phyloP scores from a whole-genome alignment of 2,888 invertebrate species.

The Tetanocera ferruginea region DNA sequence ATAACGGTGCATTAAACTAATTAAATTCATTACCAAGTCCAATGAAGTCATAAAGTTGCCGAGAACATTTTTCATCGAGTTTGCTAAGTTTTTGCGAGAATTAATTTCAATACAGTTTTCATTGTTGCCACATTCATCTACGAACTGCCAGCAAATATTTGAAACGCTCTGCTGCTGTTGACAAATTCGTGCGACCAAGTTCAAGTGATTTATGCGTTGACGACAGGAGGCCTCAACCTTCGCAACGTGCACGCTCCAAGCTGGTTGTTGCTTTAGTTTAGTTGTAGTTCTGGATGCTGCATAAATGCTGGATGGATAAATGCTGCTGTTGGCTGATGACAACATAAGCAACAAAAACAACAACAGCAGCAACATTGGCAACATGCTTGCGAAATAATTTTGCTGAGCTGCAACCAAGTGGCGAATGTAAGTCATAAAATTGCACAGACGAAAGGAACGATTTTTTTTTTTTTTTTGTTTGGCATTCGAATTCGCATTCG shows the following conservation, averaged over 20 bases:
- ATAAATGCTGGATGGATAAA: no score
- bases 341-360: background rate
- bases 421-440: background rate
- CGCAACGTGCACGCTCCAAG: background rate
- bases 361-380: no score
- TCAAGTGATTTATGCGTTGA: conserved; percentile 38
- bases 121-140: background rate
- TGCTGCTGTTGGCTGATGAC: conserved; percentile 6
- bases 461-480: background rate
- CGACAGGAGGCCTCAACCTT: conserved; percentile 24
- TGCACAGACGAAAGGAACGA: background rate
- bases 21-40: conserved; percentile 25
- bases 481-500: background rate
- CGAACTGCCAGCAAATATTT: conserved; percentile 27
- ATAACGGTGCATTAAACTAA: background rate
- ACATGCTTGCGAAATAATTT: background rate
- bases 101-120: conserved; percentile 21
- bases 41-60: conserved; percentile 18
- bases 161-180: conserved; percentile 35
- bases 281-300: background rate
- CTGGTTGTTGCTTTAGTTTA: conserved; percentile 2
- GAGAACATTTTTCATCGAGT: background rate
- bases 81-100: conserved; percentile 2
- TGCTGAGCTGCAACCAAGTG: background rate
- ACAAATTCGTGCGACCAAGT: conserved; percentile 36